Percentiles rank a stretch among this genome's conserved stretches.
These are phyloP conservation scores for Busseola fusca DNA, from an alignment of 2,888 invertebrate genomes.

Conservation along the genomic window DNA sequence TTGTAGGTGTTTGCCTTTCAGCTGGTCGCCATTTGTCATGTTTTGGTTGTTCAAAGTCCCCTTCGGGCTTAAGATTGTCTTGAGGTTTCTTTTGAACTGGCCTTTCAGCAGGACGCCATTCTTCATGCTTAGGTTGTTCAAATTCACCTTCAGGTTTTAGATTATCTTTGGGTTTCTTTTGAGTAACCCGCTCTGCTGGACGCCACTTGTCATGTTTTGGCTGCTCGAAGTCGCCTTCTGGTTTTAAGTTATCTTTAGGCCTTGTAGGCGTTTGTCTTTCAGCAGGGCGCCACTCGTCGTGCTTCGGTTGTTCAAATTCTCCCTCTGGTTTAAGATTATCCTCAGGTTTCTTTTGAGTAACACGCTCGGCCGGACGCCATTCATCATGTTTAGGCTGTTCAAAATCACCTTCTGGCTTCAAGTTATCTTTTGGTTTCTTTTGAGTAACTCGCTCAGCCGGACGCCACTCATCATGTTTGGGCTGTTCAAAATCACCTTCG, in stretches of 20 bases:
- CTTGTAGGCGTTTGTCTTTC: slow-evolving; percentile 75
- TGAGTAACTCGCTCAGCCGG: slow-evolving; percentile 67
- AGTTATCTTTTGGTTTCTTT: slow-evolving; percentile 73
- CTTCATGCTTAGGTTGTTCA: slow-evolving; percentile 40
- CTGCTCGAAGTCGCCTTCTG: slow-evolving; percentile 89
- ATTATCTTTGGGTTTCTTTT: slow-evolving; percentile 35
- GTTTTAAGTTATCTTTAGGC: slow-evolving; percentile 85
- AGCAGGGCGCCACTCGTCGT: slow-evolving; percentile 83
- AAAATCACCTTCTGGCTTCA: slow-evolving; percentile 82
- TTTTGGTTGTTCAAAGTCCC: slow-evolving; percentile 83
- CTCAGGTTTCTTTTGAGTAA: slow-evolving; percentile 67
- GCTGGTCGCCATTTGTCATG: slow-evolving; percentile 72
- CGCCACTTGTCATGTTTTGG: slow-evolving; percentile 76
- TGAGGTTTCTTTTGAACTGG: slow-evolving; percentile 32
- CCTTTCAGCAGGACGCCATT: slow-evolving; percentile 39
- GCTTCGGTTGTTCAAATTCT: slow-evolving; percentile 81
- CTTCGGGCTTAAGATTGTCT: slow-evolving; percentile 56
- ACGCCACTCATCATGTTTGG: slow-evolving; percentile 70
- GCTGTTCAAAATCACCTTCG: slow-evolving; percentile 81
- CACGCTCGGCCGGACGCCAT: slow-evolving; percentile 82
- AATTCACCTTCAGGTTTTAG: slow-evolving; percentile 39
- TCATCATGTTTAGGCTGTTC: slow-evolving; percentile 69
- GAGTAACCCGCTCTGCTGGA: slow-evolving; percentile 27
- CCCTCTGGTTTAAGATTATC: slow-evolving; percentile 69
- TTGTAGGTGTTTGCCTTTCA: slow-evolving; percentile 75